Conservation (phyloP, 2,888 invertebrate species). For the Adelphocoris suturalis region DNA sequence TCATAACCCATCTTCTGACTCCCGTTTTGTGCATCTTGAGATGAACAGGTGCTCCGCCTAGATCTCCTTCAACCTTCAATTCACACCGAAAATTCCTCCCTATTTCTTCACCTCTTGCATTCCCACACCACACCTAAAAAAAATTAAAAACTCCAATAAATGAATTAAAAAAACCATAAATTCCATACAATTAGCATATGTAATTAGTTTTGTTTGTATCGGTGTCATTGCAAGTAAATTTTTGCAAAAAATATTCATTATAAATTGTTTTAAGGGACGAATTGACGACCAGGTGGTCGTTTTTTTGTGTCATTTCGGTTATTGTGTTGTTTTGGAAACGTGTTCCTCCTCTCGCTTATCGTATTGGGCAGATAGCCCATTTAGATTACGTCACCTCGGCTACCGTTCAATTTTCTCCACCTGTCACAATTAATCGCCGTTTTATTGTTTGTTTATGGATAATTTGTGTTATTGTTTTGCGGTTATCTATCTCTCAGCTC, state of each 20-base stretch:
- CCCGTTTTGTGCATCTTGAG: conserved; percentile 33
- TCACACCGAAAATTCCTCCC: not conserved
- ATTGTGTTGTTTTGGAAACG: conserved; percentile 22
- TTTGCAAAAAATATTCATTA: not conserved
- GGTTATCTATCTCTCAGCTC: not conserved
- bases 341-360: not conserved
- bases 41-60: conserved; percentile 47
- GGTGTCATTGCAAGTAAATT: not conserved
- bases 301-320: not conserved
- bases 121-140: not conserved
- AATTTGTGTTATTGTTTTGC: not conserved
- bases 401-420: conserved; percentile 25
- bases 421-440: not conserved
- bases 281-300: too few relatives aligned
- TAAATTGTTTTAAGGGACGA: too few relatives aligned
- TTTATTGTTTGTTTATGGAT: conserved; percentile 8
- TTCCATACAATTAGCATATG: not conserved
- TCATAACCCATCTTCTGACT: not conserved
- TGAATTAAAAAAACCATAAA: not conserved
- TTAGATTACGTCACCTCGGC: conserved; percentile 30
- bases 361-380: conserved; percentile 34
- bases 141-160: not conserved
- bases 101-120: not conserved
- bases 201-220: not conserved
- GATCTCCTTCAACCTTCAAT: not conserved